Evolutionary conservation across 2,113 vertebrate genomes (phyloP), one percentile per base, ranked within the genome.

Genomic region (Excalfactoria chinensis): DNA sequence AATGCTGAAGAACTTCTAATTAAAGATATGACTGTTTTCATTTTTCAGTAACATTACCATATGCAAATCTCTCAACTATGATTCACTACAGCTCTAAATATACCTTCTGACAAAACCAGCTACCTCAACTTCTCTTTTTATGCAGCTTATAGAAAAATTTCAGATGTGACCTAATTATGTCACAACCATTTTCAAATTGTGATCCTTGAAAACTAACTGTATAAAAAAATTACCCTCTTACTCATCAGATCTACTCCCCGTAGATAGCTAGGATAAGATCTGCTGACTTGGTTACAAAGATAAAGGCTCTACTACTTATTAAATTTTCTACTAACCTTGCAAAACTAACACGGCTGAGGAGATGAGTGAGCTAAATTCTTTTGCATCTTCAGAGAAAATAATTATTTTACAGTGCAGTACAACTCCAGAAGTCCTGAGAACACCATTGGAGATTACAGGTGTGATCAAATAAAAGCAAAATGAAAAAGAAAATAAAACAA

Each of bases 121-220:
- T 79, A 96, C 84, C 87, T 94, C 89, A 92, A 93, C 82, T 88
- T 85, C 78, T 92, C 78, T 79, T 92, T 95, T 96, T 91, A 79
- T 95, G 74, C 86, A 92, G 86, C 91, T 94, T 92, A 93, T 79
- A 92, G 94, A 92, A 94, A 94, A 95, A 92, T 74, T 89, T 94
- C 74, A 80, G 46, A 93, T 44, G 53, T 94, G 95, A 96, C 93
- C 95, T 60, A 92, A 94, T 94, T 96, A 94, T 96, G 95, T 96
- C 95, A 96, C 48, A 93, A 93, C 66, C 87, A 91, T 84, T 95
- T 92, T 91, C 91, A 95, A 80, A 84, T 4, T 89, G 82, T 89
- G 78, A 92, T 93, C 66, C 85, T 72, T 88, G 89, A 60, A 89
- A 96, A 94, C 68, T 80, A 94, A 89, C 74, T 87, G 70, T 71